Evolutionary conservation across 2,888 invertebrate genomes (phyloP).

Genomic region (Quadriops clusia): DNA sequence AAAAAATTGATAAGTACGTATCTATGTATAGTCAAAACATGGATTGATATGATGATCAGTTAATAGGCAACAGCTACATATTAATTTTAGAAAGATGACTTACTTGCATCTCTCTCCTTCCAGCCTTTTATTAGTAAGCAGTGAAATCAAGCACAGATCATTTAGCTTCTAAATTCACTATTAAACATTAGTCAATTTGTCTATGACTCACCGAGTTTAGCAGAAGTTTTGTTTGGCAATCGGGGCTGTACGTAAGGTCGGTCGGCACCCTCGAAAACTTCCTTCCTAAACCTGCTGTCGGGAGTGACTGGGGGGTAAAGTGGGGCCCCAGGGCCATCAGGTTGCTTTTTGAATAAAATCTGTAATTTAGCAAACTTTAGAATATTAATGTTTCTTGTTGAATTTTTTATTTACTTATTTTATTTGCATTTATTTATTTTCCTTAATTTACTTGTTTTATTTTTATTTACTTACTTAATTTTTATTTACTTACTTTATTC

Average conservation of each 20-base stretch:
- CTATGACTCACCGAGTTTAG: constrained; percentile 25
- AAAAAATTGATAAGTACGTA: constrained; percentile 2
- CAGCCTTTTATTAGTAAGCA: constrained; percentile 52
- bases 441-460: too few species aligned
- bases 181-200: neutral
- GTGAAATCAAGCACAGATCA: neutral
- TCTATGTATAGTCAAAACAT: neutral
- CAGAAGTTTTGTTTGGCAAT: constrained; percentile 17
- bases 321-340: constrained; percentile 32
- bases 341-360: constrained; percentile 49
- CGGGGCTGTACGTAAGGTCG: too few species aligned
- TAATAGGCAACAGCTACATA: too few species aligned
- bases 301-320: constrained; percentile 45
- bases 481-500: too few species aligned
- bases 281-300: constrained; percentile 52
- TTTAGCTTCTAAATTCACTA: constrained; percentile 1
- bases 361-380: too few species aligned
- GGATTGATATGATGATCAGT: neutral
- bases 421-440: too few species aligned
- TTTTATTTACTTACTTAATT: constrained; percentile 1
- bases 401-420: too few species aligned
- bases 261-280: constrained; percentile 55
- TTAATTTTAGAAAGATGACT: too few species aligned
- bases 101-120: constrained; percentile 68
- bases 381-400: too few species aligned